Evolutionary conservation across 2,113 vertebrate genomes (phyloP), one percentile per base, ranked within the genome.

Genomic region (Carettochelys insculpta): DNA sequence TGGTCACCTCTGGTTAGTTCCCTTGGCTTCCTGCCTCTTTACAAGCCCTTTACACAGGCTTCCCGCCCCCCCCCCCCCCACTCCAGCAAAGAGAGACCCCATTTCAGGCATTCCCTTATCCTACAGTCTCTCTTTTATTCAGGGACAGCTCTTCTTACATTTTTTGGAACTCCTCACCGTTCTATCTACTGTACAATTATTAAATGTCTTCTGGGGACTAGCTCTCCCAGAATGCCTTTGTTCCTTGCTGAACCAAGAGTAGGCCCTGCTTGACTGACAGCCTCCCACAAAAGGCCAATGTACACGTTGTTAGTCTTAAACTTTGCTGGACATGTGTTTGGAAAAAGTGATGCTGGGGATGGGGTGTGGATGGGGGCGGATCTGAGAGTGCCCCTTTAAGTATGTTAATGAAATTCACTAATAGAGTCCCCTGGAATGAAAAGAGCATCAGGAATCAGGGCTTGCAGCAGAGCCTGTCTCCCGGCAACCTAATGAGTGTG

Each of bases 321-420:
- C 52, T 88, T 78, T 87, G 20, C 27, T 87, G 58, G n/a, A 85
- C 50, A 11, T 13, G 77, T 29, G 50, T 51, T 29, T 27, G 71
- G 77, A 88, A 77, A 80, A 71, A 65, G 29, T 50, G 78, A 11
- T 19, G 73, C 48, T 73, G 14, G 9, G 48, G 81, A 9, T 22
- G 29, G 14, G 29, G 56, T 58, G 29, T 34, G 56, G 54, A 27
- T 56, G 27, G 54, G 2, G 29, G 16, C 53, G 53, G 43, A 81
- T 47, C 10, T 1, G 22, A 82, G 76, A 88, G 45, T 16, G 81
- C 50, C 0, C 83, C 50, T 87, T 11, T 58, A 34, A 85, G 45
- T 31, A 87, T 9, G 58, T 38, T 83, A 82, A 73, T 77, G 88
- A 34, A 58, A 93, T 58, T 96, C 91, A 91, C 94, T 65, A 48